Evolutionary conservation across 2,113 vertebrate species (phyloP).

Genomic region (Scortum barcoo): DNA sequence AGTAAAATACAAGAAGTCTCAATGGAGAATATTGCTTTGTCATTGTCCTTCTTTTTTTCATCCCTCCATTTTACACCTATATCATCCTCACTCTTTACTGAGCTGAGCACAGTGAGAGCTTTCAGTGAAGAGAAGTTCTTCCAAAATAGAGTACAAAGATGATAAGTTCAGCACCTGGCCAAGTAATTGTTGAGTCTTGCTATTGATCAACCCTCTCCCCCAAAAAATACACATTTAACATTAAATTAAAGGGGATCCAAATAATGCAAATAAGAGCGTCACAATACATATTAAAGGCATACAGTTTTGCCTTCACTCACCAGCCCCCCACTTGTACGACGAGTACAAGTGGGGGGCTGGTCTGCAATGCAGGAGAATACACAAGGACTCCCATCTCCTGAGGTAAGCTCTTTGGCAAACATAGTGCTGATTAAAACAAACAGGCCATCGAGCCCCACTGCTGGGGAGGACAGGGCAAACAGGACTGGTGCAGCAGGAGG

Average conservation of each 20-base stretch:
- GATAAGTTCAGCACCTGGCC: neutral
- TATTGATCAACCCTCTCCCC: neutral
- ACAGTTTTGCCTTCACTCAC: neutral
- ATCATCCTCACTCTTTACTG: neutral
- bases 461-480: conserved; percentile 75
- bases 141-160: neutral
- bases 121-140: neutral
- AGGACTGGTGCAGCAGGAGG: conserved; percentile 63
- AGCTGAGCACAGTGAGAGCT: neutral
- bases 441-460: conserved; percentile 67
- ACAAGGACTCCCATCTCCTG: conserved; percentile 76
- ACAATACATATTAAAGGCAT: conserved; percentile 36
- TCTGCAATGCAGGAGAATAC: conserved; percentile 58
- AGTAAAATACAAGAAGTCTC: neutral
- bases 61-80: neutral
- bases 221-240: conserved; percentile 9
- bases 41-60: neutral
- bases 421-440: conserved; percentile 84
- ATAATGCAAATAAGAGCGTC: conserved; percentile 5
- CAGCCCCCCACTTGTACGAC: conserved; percentile 21
- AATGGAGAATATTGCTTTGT: neutral
- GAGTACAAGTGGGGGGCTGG: too few species aligned
- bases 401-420: conserved; percentile 82
- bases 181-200: neutral
- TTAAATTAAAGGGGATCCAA: neutral